Base-by-base conservation (phyloP, 1,140 invertebrate genomes). In the Leptinotarsa lineolata region DNA sequence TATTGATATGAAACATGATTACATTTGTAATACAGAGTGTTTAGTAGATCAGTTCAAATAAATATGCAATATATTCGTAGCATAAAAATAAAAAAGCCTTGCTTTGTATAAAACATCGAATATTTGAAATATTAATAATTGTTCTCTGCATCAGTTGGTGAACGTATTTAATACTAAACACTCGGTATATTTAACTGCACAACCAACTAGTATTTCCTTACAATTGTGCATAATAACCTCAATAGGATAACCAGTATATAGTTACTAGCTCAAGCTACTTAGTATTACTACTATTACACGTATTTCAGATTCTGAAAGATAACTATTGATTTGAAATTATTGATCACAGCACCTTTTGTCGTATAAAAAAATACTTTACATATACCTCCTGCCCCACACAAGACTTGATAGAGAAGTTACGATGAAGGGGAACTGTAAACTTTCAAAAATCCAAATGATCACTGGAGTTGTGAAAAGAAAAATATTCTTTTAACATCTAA, bases 1-100 rank as follows among this genome's bases (percentile, higher is more conserved):
- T 59, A 24, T 60, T 70, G 68, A 70, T 70, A 70, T 70, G 68
- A 60, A 39, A 54, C 16, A 54, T 54, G 48, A 54, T 54, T 54
- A 54, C n/a, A 54, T 54, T 54, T n/a, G 48, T 54, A 54, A 54
- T 54, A 54, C 48, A 8, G 30, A 18, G 48, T 54, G 48, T 54
- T 54, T 54, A 54, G n/a, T 54, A 8, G 15, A 54, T 54, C 48
- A 3, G 48, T 54, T 54, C 48, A 54, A 54, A 15, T 54, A 11
- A 39, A 39, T 39, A 8, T 39, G 30, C 30, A 2, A 11, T 11
- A 39, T 39, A 39, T 39, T 39, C 6, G 3, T 0, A 39, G 30
- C 30, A 39, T 8, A 39, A 39, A 39, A 39, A 39, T 39, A 39
- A 39, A 39, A 8, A 11, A 39, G 30, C 30, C 30, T 39, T 11